These are phyloP conservation scores for Boulengeromyrus knoepffleri DNA, from an alignment of 2,113 vertebrate genomes.

Conservation along the genomic window DNA sequence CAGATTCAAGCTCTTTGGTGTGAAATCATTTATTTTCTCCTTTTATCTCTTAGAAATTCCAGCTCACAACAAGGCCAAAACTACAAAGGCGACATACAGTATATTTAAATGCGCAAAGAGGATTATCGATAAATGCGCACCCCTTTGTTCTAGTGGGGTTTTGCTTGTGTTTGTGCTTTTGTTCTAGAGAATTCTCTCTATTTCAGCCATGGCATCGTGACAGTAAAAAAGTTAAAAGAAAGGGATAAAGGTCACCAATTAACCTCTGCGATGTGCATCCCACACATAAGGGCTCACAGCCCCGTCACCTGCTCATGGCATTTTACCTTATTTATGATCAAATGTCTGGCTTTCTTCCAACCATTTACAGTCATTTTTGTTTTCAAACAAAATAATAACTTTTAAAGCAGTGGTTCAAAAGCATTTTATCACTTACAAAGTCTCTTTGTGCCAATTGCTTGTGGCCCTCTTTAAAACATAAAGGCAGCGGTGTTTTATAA, in stretches of 20 bases:
- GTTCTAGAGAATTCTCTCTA: conserved; percentile 27
- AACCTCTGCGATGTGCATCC: conserved; percentile 20
- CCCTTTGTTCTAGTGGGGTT: background rate
- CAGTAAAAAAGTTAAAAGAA: conserved; percentile 36
- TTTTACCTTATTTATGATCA: background rate
- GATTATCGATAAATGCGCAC: conserved; percentile 42
- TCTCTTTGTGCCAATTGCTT: background rate
- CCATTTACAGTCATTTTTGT: background rate
- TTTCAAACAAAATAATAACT: background rate
- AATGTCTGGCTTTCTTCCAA: background rate
- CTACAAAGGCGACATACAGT: conserved; percentile 9
- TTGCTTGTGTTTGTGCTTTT: background rate
- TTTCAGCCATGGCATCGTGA: conserved; percentile 37
- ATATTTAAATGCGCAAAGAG: conserved; percentile 27
- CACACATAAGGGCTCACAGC: background rate
- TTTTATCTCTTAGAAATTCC: conserved; percentile 9
- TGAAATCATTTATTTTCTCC: background rate
- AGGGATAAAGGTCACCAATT: conserved; percentile 32
- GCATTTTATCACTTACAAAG: background rate
- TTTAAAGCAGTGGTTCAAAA: background rate
- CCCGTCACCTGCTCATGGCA: background rate
- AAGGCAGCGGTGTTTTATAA: background rate
- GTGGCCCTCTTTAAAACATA: background rate
- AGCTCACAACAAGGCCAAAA: background rate
- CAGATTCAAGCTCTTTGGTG: background rate